Percentiles rank a stretch among this genome's conserved stretches.
Conservation (phyloP, 2,113 vertebrate genomes). For the Chaetorhynchus papuensis region DNA sequence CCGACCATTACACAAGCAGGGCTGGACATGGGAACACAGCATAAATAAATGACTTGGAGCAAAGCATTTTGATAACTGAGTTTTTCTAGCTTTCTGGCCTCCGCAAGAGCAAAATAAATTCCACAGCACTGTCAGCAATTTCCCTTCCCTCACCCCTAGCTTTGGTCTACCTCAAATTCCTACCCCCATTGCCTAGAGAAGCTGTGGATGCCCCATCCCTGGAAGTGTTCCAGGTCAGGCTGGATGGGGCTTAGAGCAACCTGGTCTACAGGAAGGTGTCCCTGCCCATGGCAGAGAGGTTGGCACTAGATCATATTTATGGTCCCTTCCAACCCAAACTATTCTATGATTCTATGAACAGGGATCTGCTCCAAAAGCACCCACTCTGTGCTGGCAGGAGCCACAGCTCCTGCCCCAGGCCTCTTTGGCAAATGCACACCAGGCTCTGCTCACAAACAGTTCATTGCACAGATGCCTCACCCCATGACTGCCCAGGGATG, state of each 20-base stretch:
- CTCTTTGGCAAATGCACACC: fast-evolving
- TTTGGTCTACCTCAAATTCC: background rate
- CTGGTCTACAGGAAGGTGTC: background rate
- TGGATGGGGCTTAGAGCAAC: background rate
- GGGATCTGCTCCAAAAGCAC: background rate
- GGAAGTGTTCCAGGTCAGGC: background rate
- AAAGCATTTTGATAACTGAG: conserved; percentile 10
- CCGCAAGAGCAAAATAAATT: background rate
- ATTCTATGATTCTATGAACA: background rate
- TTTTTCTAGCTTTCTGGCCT: conserved; percentile 16
- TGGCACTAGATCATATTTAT: background rate
- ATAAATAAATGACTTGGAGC: background rate
- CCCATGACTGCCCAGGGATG: background rate
- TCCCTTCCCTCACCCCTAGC: background rate
- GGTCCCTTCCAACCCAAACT: background rate
- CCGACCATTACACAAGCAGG: conserved; percentile 31
- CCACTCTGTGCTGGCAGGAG: background rate
- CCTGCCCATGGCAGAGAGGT: background rate
- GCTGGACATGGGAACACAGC: conserved; percentile 34
- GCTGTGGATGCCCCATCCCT: background rate
- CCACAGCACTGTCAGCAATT: background rate
- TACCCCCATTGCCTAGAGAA: background rate
- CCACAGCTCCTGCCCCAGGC: background rate
- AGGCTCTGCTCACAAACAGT: background rate
- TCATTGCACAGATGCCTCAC: background rate